Conservation (phyloP, 2,113 vertebrate genomes). For the Ailurus styani region DNA sequence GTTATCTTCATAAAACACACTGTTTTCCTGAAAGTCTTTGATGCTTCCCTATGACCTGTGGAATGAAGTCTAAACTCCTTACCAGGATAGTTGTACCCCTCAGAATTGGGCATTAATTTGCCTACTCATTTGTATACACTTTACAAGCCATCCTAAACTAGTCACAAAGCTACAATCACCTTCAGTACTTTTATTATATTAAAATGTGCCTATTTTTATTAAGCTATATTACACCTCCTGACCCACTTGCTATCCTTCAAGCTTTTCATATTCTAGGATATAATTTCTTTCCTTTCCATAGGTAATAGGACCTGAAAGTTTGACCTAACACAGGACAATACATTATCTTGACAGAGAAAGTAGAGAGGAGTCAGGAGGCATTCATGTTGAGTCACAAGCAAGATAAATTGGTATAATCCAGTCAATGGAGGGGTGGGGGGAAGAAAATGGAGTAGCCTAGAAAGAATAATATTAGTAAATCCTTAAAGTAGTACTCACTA, state of each 20-base stretch:
- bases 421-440: not conserved
- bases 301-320: not conserved
- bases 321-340: not conserved
- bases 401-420: not conserved
- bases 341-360: not conserved
- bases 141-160: not conserved
- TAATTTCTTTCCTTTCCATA: not conserved
- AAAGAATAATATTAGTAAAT: not conserved
- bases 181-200: not conserved
- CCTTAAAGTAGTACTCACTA: not conserved
- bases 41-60: not conserved
- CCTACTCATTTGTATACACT: not conserved
- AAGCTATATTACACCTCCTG: not conserved
- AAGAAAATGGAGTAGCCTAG: not conserved
- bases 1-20: not conserved
- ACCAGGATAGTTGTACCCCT: not conserved
- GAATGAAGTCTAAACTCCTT: not conserved
- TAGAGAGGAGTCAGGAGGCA: not conserved
- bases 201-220: not conserved
- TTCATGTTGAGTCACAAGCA: not conserved
- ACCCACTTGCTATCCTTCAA: not conserved
- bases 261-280: not conserved
- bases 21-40: not conserved
- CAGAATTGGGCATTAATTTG: not conserved
- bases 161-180: not conserved